These are phyloP conservation scores for Pandemis heparana DNA, from an alignment of 2,888 invertebrate genomes.

Conservation along the genomic window DNA sequence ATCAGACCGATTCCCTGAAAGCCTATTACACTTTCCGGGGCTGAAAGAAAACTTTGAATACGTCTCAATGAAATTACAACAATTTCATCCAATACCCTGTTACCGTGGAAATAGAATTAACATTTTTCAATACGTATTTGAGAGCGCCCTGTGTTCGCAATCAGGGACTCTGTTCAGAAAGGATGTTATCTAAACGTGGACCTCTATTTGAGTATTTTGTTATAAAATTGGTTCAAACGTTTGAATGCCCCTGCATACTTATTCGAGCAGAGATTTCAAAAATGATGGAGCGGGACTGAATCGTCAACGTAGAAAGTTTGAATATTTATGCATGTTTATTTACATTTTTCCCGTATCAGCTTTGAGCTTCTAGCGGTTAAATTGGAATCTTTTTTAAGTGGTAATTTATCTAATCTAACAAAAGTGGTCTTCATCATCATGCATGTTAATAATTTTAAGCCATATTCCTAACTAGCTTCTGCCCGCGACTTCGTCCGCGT, in stretches of 20 bases:
- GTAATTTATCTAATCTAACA: no score
- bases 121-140: slow-evolving; percentile 30
- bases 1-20: slow-evolving; percentile 21
- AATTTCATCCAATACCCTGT: slow-evolving; percentile 7
- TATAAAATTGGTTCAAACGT: slow-evolving; percentile 3
- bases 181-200: slow-evolving; percentile 14
- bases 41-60: slow-evolving; percentile 37
- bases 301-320: not conserved
- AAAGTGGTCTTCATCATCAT: no score
- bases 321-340: not conserved
- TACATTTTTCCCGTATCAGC: not conserved
- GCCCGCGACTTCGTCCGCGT: no score
- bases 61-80: slow-evolving; percentile 24
- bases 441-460: no score
- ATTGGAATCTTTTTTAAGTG: not conserved
- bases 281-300: not conserved
- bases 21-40: slow-evolving; percentile 16
- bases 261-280: not conserved
- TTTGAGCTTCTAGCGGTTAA: not conserved
- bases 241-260: not conserved
- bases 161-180: slow-evolving; percentile 5
- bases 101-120: slow-evolving; percentile 23
- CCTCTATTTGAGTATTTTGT: not conserved
- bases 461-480: no score
- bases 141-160: slow-evolving; percentile 6